phyloP scores from a whole-genome alignment of 2,888 invertebrate species.

The Invenusta paracnida region DNA sequence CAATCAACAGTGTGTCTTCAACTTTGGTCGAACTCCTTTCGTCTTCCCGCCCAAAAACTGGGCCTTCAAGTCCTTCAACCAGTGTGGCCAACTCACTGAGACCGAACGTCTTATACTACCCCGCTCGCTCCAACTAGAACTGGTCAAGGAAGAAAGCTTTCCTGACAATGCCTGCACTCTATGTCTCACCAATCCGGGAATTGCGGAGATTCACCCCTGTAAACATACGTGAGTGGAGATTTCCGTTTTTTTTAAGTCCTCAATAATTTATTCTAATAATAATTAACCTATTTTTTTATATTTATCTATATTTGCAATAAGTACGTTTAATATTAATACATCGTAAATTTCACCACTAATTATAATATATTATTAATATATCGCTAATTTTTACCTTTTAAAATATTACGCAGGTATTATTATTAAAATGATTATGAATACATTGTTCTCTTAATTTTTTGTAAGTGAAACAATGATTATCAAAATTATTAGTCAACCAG shows the following conservation, averaged over 20 bases:
- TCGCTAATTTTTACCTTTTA: no score
- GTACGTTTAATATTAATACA: no score
- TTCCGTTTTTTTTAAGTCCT: neutral
- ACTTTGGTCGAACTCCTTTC: constrained; percentile 79
- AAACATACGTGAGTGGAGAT: neutral
- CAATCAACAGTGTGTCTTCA: constrained; percentile 87
- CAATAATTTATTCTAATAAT: no score
- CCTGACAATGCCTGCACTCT: neutral
- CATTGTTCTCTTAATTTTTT: no score
- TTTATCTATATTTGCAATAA: no score
- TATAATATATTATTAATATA: no score
- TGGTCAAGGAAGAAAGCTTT: neutral
- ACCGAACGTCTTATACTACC: constrained; percentile 78
- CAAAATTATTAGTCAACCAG: no score
- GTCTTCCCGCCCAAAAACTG: constrained; percentile 69
- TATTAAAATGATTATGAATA: no score
- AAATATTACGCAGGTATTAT: no score
- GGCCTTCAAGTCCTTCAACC: constrained; percentile 74
- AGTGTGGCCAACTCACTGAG: constrained; percentile 70
- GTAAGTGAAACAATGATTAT: no score
- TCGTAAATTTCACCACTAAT: no score
- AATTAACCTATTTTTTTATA: no score
- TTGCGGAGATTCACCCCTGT: neutral
- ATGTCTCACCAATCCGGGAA: neutral
- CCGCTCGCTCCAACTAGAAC: neutral